Evolutionary conservation across 2,888 invertebrate species (phyloP).

Genomic region (Cheilosia vulpina): DNA sequence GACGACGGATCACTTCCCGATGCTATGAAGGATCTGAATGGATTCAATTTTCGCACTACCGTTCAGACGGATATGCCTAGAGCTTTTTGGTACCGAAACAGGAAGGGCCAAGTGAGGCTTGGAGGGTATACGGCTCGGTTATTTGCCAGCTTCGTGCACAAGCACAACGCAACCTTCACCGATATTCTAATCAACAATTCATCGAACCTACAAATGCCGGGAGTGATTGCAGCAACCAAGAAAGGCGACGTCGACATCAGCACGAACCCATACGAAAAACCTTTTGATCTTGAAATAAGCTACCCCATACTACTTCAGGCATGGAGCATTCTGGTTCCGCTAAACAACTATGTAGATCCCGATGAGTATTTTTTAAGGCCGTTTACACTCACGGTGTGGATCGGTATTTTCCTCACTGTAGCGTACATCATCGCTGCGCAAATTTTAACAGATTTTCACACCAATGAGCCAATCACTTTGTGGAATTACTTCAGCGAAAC

Average conservation of each 20-base stretch:
- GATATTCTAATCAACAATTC: conserved; percentile 44
- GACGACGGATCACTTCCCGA: conserved; percentile 11
- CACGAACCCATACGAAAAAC: conserved; percentile 23
- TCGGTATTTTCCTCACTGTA: conserved; percentile 8
- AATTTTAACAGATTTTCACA: not conserved
- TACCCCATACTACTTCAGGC: conserved; percentile 26
- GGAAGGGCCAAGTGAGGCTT: not conserved
- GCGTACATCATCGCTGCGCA: conserved; percentile 26
- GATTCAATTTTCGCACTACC: conserved; percentile 50
- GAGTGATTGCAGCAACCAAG: conserved; percentile 12
- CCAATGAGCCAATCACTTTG: not conserved
- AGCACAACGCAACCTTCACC: conserved; percentile 45
- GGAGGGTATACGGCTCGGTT: conserved; percentile 40
- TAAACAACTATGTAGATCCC: conserved; percentile 37
- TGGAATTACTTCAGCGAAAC: conserved; percentile 41
- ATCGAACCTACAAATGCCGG: not conserved
- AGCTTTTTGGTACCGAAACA: conserved; percentile 30
- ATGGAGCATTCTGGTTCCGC: conserved; percentile 16
- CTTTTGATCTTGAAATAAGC: not conserved
- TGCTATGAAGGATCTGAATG: conserved; percentile 39
- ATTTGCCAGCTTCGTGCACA: conserved; percentile 19
- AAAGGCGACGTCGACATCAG: conserved; percentile 46
- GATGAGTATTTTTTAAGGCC: conserved; percentile 50
- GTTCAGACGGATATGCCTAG: conserved; percentile 31
- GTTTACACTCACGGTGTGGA: conserved; percentile 31